Evolutionary conservation across 2,113 vertebrate genomes (phyloP).

Genomic region (Nothocercus julius): DNA sequence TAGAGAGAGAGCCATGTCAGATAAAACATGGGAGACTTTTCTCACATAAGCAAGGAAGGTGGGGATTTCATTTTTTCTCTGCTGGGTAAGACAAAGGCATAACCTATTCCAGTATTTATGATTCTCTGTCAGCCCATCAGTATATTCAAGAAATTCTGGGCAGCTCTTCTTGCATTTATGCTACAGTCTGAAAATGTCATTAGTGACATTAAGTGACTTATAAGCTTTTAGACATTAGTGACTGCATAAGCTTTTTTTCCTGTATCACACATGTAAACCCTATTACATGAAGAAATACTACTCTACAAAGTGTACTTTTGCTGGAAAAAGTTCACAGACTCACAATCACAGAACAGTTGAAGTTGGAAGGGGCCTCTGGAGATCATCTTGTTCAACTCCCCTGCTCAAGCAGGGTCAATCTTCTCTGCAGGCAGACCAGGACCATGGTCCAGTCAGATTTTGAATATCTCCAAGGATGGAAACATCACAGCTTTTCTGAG

Average conservation of each 20-base stretch:
- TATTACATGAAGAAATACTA: constrained; percentile 21
- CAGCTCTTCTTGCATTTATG: background rate
- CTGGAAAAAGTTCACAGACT: background rate
- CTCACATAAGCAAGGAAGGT: background rate
- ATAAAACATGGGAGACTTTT: background rate
- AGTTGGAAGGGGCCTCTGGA: no score
- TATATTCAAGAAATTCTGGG: background rate
- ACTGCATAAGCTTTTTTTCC: constrained; percentile 27
- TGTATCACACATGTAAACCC: constrained; percentile 27
- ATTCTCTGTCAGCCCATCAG: constrained; percentile 26
- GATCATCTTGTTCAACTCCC: no score
- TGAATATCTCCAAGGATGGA: no score
- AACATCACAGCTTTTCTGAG: no score
- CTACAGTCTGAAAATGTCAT: constrained; percentile 53
- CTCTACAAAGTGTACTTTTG: background rate
- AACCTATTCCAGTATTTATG: constrained; percentile 47
- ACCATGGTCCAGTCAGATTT: no score
- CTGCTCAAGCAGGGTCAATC: no score
- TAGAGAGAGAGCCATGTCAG: background rate
- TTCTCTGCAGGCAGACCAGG: no score
- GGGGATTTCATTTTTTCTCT: constrained; percentile 20
- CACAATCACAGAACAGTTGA: no score
- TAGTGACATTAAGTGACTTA: background rate
- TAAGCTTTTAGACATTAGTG: no score
- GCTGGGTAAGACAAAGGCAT: constrained; percentile 23